A percentile compares a stretch with the other conserved stretches of the same genome.
These are phyloP conservation scores for Hymenopus coronatus DNA, from an alignment of 2,888 invertebrate species.

Conservation along the genomic window DNA sequence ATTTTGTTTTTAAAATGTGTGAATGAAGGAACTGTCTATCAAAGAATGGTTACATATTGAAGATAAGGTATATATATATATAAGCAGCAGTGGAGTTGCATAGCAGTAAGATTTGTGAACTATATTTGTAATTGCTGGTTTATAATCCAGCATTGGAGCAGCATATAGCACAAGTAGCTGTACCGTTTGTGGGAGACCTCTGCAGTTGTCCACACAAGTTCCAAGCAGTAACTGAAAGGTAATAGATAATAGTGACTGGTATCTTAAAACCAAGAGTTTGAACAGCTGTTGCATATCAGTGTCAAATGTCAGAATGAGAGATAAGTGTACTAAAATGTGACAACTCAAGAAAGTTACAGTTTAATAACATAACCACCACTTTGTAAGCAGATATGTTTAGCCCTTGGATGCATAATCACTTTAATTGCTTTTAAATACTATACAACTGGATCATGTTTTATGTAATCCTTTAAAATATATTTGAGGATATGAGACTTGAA, in stretches of 20 bases:
- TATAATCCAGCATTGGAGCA: background rate
- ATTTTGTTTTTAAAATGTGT: background rate
- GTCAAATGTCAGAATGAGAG: too few species aligned
- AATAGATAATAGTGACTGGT: background rate
- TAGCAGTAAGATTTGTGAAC: background rate
- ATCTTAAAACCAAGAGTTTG: background rate
- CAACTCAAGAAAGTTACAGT: background rate
- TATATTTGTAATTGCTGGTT: background rate
- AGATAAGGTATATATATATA: background rate
- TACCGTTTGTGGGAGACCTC: too few species aligned
- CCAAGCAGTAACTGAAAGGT: background rate
- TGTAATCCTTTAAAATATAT: too few species aligned
- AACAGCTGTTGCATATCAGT: background rate
- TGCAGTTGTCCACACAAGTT: background rate
- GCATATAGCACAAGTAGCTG: background rate
- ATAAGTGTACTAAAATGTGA: background rate
- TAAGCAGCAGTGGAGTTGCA: background rate
- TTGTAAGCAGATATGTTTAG: too few species aligned
- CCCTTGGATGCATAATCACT: too few species aligned
- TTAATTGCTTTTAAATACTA: too few species aligned
- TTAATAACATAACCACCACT: too few species aligned
- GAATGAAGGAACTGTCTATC: background rate
- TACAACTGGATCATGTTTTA: too few species aligned
- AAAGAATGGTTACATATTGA: background rate
- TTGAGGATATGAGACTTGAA: too few species aligned